These are phyloP conservation scores for Gallinago media DNA, from an alignment of 2,113 vertebrate genomes.

Conservation along the genomic window DNA sequence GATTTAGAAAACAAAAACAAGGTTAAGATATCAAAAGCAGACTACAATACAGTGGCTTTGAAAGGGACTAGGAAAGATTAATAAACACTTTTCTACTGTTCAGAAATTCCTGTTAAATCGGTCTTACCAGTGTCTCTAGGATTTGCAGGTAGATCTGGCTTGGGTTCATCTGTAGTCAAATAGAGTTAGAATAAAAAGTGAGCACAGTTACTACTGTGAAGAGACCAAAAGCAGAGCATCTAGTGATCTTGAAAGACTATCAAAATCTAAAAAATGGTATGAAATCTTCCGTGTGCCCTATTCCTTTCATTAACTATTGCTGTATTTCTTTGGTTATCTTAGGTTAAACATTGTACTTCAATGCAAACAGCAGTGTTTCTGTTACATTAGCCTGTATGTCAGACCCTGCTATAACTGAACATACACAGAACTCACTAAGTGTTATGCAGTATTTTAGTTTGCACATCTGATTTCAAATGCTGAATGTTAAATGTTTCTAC, in stretches of 20 bases:
- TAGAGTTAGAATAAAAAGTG: neutral
- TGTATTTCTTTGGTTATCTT: neutral
- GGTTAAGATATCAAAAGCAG: neutral
- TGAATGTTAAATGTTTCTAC: neutral
- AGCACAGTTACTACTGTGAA: neutral
- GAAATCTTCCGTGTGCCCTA: neutral
- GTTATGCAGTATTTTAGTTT: neutral
- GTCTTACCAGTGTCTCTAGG: constrained; percentile 40
- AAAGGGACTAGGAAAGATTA: neutral
- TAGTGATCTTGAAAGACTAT: neutral
- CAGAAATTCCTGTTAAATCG: neutral
- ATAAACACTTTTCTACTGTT: neutral
- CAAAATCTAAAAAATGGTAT: neutral
- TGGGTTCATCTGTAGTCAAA: neutral
- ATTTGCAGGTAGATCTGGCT: neutral
- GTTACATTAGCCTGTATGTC: neutral
- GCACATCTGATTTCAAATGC: neutral
- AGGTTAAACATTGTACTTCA: neutral
- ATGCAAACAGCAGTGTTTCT: neutral
- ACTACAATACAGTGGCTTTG: neutral
- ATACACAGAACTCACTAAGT: neutral
- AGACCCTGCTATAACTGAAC: neutral
- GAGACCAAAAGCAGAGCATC: neutral
- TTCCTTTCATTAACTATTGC: neutral
- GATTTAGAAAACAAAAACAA: neutral